A percentile compares a stretch with the other conserved stretches of the same genome.
Conservation (phyloP, 1,140 invertebrate species). For the Cepaea nemoralis region DNA sequence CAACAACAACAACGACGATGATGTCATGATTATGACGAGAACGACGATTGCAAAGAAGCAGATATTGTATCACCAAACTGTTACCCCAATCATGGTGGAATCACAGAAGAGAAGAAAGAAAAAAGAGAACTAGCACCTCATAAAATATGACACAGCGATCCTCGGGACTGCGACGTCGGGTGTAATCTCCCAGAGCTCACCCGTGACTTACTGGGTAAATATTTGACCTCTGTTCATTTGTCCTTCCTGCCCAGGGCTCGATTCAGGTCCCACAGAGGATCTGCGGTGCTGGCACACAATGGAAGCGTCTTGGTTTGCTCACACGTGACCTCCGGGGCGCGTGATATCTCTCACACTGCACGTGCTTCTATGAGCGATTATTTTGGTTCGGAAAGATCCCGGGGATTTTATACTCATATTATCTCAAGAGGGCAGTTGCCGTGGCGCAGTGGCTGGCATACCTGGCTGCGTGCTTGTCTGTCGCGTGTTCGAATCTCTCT, state of each 20-base stretch:
- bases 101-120: background rate
- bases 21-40: too few relatives aligned
- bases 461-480: background rate
- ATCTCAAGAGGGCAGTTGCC: too few relatives aligned
- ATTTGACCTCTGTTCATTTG: constrained; percentile 8
- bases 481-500: too few relatives aligned
- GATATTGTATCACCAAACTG: too few relatives aligned
- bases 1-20: too few relatives aligned
- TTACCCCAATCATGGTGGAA: too few relatives aligned
- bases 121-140: background rate
- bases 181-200: background rate
- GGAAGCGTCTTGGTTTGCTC: background rate
- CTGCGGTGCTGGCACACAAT: background rate
- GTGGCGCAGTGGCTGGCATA: too few relatives aligned
- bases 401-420: background rate
- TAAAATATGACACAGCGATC: background rate
- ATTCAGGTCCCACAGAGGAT: background rate
- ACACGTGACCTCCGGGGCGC: background rate
- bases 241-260: background rate
- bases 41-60: too few relatives aligned
- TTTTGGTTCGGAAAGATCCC: too few relatives aligned
- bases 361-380: too few relatives aligned
- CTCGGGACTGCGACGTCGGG: background rate
- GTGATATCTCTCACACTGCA: background rate
- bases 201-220: constrained; percentile 7